phyloP scores from a whole-genome alignment of 2,888 invertebrate genomes.

The Tryphoninae sp. region DNA sequence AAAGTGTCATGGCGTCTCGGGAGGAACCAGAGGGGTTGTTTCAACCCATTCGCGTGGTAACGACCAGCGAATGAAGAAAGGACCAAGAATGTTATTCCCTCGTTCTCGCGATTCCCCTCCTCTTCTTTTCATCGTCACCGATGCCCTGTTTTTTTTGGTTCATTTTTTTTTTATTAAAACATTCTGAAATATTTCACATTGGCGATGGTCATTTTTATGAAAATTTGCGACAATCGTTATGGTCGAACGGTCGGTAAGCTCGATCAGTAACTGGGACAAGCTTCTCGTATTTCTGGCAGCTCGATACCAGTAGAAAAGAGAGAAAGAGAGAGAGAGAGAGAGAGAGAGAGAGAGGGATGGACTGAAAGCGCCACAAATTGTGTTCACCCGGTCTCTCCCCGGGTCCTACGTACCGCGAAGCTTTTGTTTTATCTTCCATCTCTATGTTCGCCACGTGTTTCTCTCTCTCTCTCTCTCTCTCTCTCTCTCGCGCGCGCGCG shows the following conservation, averaged over 20 bases:
- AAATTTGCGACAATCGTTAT: not conserved
- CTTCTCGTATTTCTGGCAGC: slow-evolving; percentile 35
- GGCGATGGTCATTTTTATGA: not conserved
- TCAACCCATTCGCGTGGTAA: slow-evolving; percentile 48
- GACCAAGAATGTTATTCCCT: not conserved
- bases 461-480: slow-evolving; percentile 59
- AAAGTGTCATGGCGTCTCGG: slow-evolving; percentile 63
- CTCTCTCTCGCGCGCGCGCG: slow-evolving; percentile 59
- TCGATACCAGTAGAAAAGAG: slow-evolving; percentile 38
- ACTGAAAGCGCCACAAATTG: slow-evolving; percentile 56
- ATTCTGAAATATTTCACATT: not conserved
- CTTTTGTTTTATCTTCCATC: slow-evolving; percentile 59
- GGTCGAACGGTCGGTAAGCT: slow-evolving; percentile 39
- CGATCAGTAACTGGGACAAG: slow-evolving; percentile 67
- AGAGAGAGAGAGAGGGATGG: slow-evolving; percentile 58
- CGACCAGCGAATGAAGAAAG: slow-evolving; percentile 2
- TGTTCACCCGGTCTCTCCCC: slow-evolving; percentile 23
- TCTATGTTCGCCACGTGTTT: slow-evolving; percentile 67
- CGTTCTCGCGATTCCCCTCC: not conserved
- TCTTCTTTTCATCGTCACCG: not conserved
- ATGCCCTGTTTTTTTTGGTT: not conserved
- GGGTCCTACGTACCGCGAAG: slow-evolving; percentile 43
- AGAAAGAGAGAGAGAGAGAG: slow-evolving; percentile 49
- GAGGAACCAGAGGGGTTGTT: slow-evolving; percentile 26
- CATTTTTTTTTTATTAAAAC: not conserved